These are phyloP conservation scores for Eurois occulta DNA, from an alignment of 2,888 invertebrate genomes.

Conservation along the genomic window DNA sequence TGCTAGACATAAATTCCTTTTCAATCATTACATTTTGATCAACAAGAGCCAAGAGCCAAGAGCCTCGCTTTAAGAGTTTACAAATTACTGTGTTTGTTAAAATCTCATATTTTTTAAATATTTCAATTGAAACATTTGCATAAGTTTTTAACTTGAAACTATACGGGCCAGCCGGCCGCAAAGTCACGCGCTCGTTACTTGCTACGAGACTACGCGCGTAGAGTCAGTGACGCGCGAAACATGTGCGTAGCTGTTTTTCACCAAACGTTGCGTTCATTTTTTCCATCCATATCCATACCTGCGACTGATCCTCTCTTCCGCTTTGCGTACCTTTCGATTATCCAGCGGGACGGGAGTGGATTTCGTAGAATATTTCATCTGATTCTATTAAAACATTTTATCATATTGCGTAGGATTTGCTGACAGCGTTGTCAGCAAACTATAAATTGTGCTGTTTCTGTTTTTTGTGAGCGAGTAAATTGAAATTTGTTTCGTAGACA, in stretches of 20 bases:
- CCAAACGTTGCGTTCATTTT: constrained; percentile 74
- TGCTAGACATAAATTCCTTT: constrained; percentile 6
- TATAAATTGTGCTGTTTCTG: constrained; percentile 66
- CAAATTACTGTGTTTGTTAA: no score
- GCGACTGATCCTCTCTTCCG: constrained; percentile 73
- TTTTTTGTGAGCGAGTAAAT: constrained; percentile 49
- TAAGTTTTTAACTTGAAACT: constrained; percentile 59
- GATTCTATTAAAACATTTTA: constrained; percentile 70
- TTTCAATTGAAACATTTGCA: constrained; percentile 34
- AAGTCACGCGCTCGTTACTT: constrained; percentile 51
- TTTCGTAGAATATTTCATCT: constrained; percentile 71
- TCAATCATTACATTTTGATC: not conserved
- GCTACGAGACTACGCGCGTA: constrained; percentile 64
- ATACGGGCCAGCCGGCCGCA: constrained; percentile 41
- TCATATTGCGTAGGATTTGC: constrained; percentile 66
- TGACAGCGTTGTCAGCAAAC: constrained; percentile 69
- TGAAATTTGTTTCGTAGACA: constrained; percentile 56
- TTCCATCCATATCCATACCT: constrained; percentile 66
- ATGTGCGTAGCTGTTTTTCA: constrained; percentile 73
- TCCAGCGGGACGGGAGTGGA: constrained; percentile 71
- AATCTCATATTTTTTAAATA: constrained; percentile 9
- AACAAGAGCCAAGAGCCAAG: not conserved
- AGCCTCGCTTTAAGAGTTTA: not conserved
- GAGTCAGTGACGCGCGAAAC: constrained; percentile 72
- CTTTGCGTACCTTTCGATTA: constrained; percentile 73